A percentile compares a stretch with the other conserved stretches of the same genome.
Conservation (phyloP, 1,140 invertebrate genomes). For the Macrosteles quadrilineatus region DNA sequence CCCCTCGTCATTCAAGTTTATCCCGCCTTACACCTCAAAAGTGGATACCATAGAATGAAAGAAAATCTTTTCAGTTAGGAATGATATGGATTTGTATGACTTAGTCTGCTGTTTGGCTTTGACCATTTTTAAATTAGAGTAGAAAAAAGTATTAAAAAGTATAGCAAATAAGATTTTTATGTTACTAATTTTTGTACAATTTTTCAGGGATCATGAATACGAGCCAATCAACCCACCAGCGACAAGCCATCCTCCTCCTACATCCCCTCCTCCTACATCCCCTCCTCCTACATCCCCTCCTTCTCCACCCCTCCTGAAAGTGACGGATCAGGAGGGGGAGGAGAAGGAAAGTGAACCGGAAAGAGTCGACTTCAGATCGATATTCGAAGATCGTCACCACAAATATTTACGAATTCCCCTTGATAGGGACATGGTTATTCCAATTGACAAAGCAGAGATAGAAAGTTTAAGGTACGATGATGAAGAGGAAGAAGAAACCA, state of each 20-base stretch:
- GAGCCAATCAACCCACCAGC: slow-evolving; percentile 64
- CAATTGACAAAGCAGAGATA: slow-evolving; percentile 32
- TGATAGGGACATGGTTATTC: slow-evolving; percentile 35
- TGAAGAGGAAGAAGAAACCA: slow-evolving; percentile 32
- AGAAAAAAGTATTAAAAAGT: neutral
- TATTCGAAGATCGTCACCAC: neutral
- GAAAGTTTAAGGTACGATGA: slow-evolving; percentile 35
- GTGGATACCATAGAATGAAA: no score
- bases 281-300: slow-evolving; percentile 33
- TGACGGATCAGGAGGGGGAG: slow-evolving; percentile 22
- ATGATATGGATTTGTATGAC: no score
- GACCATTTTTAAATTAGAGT: neutral
- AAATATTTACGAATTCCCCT: slow-evolving; percentile 38
- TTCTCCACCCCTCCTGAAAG: slow-evolving; percentile 38
- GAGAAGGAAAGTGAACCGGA: slow-evolving; percentile 25
- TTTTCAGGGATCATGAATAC: slow-evolving; percentile 84
- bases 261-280: no score
- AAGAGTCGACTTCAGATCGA: slow-evolving; percentile 3
- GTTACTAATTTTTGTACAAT: slow-evolving; percentile 12
- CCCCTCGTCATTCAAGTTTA: no score
- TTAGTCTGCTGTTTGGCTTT: neutral
- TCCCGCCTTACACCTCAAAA: no score
- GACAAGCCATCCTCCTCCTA: slow-evolving; percentile 26
- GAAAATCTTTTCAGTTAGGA: no score
- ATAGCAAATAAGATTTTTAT: no score